Percentiles rank a stretch among this genome's conserved stretches.
Evolutionary conservation across 1,140 invertebrate species (phyloP).

Genomic region (Anthonomus grandis): DNA sequence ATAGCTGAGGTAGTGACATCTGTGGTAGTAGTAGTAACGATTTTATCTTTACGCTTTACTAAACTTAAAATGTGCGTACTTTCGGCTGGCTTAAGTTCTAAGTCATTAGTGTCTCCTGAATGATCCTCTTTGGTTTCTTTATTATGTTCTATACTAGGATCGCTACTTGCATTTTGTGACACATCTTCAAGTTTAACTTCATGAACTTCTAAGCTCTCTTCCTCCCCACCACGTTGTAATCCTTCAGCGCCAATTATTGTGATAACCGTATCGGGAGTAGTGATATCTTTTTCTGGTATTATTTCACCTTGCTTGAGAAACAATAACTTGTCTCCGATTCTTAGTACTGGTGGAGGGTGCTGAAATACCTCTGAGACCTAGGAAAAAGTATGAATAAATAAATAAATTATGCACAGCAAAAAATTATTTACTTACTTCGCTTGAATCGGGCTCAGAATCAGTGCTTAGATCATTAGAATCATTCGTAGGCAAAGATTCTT

Average conservation of each 20-base stretch:
- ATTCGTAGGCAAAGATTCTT: slow-evolving; percentile 40
- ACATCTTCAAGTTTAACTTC: slow-evolving; percentile 21
- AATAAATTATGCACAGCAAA: background rate
- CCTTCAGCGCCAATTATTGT: slow-evolving; percentile 50
- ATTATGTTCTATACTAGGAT: background rate
- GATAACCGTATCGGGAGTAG: slow-evolving; percentile 45
- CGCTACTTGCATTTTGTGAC: background rate
- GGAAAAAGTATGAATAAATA: background rate
- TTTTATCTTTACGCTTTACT: slow-evolving; percentile 27
- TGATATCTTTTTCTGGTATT: slow-evolving; percentile 42
- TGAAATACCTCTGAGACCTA: slow-evolving; percentile 42
- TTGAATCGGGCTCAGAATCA: slow-evolving; percentile 45
- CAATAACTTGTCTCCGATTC: slow-evolving; percentile 49
- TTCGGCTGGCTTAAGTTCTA: slow-evolving; percentile 28
- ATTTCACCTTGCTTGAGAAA: slow-evolving; percentile 45
- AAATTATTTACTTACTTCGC: slow-evolving; percentile 32
- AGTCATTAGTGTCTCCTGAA: slow-evolving; percentile 24
- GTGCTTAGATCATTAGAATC: slow-evolving; percentile 43
- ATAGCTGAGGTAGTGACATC: slow-evolving; percentile 2
- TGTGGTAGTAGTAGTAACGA: slow-evolving; percentile 2
- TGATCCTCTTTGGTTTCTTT: background rate
- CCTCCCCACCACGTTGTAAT: slow-evolving; percentile 43
- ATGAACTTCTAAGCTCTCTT: slow-evolving; percentile 41
- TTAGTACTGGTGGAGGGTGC: slow-evolving; percentile 46
- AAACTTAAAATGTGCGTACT: slow-evolving; percentile 36